Percentiles rank a stretch among this genome's conserved stretches.
Conservation (phyloP, 2,113 vertebrate species). For the Poeciliopsis turrubarensis region DNA sequence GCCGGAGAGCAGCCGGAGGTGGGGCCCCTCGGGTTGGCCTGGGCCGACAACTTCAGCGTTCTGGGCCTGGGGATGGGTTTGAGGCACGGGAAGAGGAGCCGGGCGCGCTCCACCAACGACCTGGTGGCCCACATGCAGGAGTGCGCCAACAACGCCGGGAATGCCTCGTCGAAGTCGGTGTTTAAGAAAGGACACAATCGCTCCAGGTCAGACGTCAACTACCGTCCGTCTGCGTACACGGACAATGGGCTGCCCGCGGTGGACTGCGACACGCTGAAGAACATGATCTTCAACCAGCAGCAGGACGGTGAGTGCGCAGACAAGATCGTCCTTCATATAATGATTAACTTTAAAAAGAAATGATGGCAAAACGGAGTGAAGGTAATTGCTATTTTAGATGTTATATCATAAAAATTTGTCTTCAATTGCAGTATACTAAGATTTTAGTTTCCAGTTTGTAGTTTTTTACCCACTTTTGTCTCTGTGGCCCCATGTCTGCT, state of each 20-base stretch:
- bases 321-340: neutral
- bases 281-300: conserved; percentile 83
- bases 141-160: conserved; percentile 53
- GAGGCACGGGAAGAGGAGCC: conserved; percentile 86
- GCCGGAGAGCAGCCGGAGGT: conserved; percentile 83
- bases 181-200: conserved; percentile 92
- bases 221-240: conserved; percentile 68
- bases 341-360: neutral
- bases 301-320: conserved; percentile 83
- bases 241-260: conserved; percentile 80
- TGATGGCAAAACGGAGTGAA: neutral
- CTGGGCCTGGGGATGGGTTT: conserved; percentile 76
- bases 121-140: conserved; percentile 86
- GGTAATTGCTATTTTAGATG: neutral
- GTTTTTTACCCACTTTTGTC: neutral
- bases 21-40: conserved; percentile 82
- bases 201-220: conserved; percentile 88
- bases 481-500: neutral
- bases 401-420: neutral
- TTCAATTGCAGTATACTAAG: neutral
- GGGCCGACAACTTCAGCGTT: conserved; percentile 86
- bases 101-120: conserved; percentile 93
- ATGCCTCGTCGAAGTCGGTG: conserved; percentile 59
- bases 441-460: neutral
- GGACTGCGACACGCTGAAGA: conserved; percentile 80